Base-by-base conservation (phyloP, 2,113 vertebrate genomes). In the Vidua macroura region DNA sequence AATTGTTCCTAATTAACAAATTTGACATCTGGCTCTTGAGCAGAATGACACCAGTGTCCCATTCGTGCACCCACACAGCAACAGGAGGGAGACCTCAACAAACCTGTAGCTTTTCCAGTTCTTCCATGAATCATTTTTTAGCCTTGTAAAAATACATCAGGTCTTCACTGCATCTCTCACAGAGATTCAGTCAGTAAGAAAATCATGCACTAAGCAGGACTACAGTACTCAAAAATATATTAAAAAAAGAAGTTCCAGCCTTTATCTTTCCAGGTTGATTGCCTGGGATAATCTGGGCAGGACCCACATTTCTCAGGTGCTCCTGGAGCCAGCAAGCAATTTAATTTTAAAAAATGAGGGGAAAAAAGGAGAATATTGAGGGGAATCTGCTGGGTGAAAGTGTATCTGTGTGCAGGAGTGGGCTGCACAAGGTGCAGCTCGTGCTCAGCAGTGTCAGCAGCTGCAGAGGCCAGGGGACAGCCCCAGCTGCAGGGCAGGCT, bases 321-420 rank as follows among this genome's bases (percentile, higher is more conserved):
- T 76, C 35, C 62, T 33, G 33, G 56, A 68, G 49, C 49, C 6
- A 48, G 85, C 7, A 59, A 76, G 31, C 27, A 4, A 49, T n/a
- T 81, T 43, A 13, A 53, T 10, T 60, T 56, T 15, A 22, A 19
- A 59, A 37, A 70, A 9, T 2, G 30, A 78, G 52, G 15, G 28
- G 33, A 0, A 2, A 8, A 22, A 31, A 23, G 8, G 9, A 59
- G 30, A 13, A 39, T 27, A 76, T 0, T 0, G 44, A 63, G 67
- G 12, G 55, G 19, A 12, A 19, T 63, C 2, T 20, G 64, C 6
- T 23, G 69, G 41, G 33, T 84, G 46, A 9, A 18, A 33, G 74
- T 37, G 27, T 4, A 15, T 52, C 49, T 48, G 49, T 22, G 3
- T 18, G 81, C 22, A 62, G 39, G 58, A 22, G 1, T 12, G 9